Percentiles rank a stretch among this genome's conserved stretches.
These are phyloP conservation scores for Meriones unguiculatus DNA, from an alignment of 2,113 vertebrate species.

Conservation along the genomic window DNA sequence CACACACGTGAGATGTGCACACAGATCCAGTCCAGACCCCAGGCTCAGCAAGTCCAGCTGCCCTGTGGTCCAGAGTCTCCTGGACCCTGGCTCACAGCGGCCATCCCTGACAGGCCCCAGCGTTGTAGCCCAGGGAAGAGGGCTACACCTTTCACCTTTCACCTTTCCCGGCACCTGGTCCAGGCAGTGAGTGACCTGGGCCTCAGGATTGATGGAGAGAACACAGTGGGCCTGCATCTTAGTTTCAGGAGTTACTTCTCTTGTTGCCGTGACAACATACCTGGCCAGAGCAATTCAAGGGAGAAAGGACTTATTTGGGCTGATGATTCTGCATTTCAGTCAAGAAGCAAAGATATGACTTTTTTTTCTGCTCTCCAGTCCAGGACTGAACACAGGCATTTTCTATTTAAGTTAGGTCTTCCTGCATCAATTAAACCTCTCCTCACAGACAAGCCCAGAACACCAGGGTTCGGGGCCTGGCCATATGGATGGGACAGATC, in stretches of 20 bases:
- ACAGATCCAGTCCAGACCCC: background rate
- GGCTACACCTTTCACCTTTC: background rate
- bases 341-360: background rate
- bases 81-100: background rate
- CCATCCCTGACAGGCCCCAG: background rate
- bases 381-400: background rate
- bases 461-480: background rate
- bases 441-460: background rate
- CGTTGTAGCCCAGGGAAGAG: background rate
- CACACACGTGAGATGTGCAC: too few species aligned
- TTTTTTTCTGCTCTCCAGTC: background rate
- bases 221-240: background rate
- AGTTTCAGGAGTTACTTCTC: background rate
- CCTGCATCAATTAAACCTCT: too few species aligned
- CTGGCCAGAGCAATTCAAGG: background rate
- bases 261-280: background rate
- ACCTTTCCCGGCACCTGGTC: rapidly evolving
- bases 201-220: background rate
- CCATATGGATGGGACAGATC: background rate
- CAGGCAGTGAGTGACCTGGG: too few species aligned
- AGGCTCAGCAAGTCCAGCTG: too few species aligned
- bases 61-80: background rate
- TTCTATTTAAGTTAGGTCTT: background rate
- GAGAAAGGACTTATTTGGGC: background rate
- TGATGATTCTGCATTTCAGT: background rate